Base-by-base conservation (phyloP, 2,888 invertebrate species). In the Eupithecia tripunctaria region DNA sequence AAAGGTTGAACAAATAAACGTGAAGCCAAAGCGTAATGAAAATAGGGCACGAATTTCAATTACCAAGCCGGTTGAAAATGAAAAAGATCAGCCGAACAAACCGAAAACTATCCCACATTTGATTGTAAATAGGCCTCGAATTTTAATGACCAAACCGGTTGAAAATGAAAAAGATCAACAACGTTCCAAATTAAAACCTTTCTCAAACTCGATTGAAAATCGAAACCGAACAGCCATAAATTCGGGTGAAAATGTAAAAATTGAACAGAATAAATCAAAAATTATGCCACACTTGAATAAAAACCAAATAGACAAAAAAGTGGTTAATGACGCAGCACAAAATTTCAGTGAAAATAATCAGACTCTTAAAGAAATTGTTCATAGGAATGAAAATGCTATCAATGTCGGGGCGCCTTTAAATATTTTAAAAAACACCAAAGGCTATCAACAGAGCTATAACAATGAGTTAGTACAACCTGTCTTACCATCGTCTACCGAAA, bases 1-100 rank as follows among this genome's bases (percentile, higher is more conserved):
- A 12, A 75, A 77, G 73, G n/a, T 68, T 29, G 27, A 60, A 60
- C 60, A 60, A 10, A 18, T 60, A 60, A 60, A 29, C 8, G 15
- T 29, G 8, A 60, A 60, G 18, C 7, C 29, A 29, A 27, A 29
- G 18, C 27, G 29, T 60, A 29, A 8, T 60, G 29, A 60, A 60
- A 18, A 15, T 60, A 18, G 29, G 2, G 18, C 60, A 1, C 29
- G 29, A 29, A 18, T 7, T 59, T 4, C 27, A 15, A 18, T 29
- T 7, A 18, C 27, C 18, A 60, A 60, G 12, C 8, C 60, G 18
- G 5, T 29, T 18, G 18, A 60, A 29, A 60, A 29, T 60, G 60
- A 60, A 29, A 63, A 63, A n/a, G 62, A 32, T 32, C 18, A 63
- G 8, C 27, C 32, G n/a, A 63, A 29, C 12, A 63, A 63, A 32